Evolutionary conservation across 2,888 invertebrate genomes (phyloP), one percentile per base, ranked within the genome.

Genomic region (Cephus pygmeus): DNA sequence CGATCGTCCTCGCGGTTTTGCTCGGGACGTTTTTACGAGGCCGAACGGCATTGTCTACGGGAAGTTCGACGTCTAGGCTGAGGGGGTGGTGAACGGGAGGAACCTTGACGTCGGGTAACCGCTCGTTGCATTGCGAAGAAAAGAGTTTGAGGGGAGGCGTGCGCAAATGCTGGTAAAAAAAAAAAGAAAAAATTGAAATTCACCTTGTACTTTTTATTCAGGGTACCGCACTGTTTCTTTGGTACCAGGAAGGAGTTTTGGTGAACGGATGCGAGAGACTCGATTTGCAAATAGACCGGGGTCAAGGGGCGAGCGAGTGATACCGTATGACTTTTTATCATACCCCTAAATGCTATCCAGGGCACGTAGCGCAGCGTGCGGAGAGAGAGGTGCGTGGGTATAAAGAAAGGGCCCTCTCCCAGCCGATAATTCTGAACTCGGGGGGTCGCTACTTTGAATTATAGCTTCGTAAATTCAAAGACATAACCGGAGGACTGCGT

Each of bases 21-120:
- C 81, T 83, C 84, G 81, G 83, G 87, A 87, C 88, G 85, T 85
- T 88, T 88, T 89, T 88, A 89, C 86, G 89, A 87, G 83, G 81
- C 78, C 69, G 79, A 80, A 31, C 33, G 11, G 83, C 81, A 84
- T 88, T 87, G 88, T 87, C 83, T 84, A 9, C 80, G 69, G 75
- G 23, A 68, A 75, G 76, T 78, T 76, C 73, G 76, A 76, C 76
- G 76, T 78, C 76, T 56, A 9, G 9, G 56, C 9, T 35, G 12
- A 0, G 40, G 40, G 6, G 40, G 40, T 40, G 40, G 9, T 23
- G 23, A 56, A 56, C 23, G 23, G 23, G 40, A 56, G 23, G 23
- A 56, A 56, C 9, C 9, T 23, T 56, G 56, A 56, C 56, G 9
- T 56, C 23, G 23, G 56, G 56, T 23, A 56, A 23, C 9, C 56